phyloP scores from a whole-genome alignment of 2,113 vertebrate genomes.

The Glareola pratincola region DNA sequence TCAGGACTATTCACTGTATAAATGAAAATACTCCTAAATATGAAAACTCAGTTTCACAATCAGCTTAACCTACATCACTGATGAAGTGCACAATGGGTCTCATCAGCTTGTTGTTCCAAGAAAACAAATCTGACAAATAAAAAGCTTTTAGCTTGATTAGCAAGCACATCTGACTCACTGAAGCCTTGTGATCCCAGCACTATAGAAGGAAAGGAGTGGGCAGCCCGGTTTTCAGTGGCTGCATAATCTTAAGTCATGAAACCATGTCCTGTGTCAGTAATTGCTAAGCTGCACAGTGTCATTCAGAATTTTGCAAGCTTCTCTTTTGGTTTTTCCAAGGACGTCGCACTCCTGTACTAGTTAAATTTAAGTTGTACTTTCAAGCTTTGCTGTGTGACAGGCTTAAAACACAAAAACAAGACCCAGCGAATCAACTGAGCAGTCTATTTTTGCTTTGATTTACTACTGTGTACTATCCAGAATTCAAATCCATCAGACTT shows the following conservation, averaged over 20 bases:
- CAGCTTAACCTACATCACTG: not conserved
- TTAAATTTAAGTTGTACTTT: not conserved
- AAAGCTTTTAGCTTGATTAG: not conserved
- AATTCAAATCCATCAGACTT: not conserved
- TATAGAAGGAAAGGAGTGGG: not conserved
- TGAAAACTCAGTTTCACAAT: not conserved
- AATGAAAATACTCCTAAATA: not conserved
- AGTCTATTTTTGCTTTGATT: not conserved
- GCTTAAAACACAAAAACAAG: not conserved
- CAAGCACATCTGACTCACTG: slow-evolving; percentile 10
- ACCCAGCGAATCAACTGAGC: not conserved
- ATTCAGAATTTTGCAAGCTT: not conserved
- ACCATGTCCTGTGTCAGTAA: not conserved
- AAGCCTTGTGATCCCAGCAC: not conserved
- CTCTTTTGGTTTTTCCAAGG: not conserved
- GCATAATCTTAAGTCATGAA: not conserved
- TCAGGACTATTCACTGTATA: not conserved
- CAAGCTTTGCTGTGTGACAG: not conserved
- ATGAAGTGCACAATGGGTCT: not conserved
- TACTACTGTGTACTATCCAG: not conserved
- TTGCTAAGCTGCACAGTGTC: not conserved
- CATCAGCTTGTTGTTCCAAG: not conserved
- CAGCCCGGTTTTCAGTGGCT: not conserved
- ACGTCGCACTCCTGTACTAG: not conserved
- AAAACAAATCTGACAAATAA: not conserved